A percentile compares a stretch with the other conserved stretches of the same genome.
Evolutionary conservation across 2,113 vertebrate species (phyloP).

Genomic region (Jaculus jaculus): DNA sequence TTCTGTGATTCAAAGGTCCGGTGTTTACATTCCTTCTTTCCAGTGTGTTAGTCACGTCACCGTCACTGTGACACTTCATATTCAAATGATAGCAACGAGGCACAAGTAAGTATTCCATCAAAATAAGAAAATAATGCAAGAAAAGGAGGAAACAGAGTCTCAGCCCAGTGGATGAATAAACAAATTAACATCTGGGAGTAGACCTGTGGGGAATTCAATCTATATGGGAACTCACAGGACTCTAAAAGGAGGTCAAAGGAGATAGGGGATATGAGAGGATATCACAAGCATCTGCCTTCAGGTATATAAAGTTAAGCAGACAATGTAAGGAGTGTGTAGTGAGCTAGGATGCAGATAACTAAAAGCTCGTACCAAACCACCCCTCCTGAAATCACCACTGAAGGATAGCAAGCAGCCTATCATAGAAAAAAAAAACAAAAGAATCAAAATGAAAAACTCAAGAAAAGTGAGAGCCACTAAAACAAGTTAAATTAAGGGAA

Average conservation of each 20-base stretch:
- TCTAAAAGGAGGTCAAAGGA: not conserved
- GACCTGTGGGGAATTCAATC: not conserved
- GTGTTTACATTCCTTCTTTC: not conserved
- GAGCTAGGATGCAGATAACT: not conserved
- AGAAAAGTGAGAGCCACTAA: not conserved
- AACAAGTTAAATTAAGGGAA: constrained; percentile 20
- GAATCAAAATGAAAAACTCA: not conserved
- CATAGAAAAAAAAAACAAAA: not conserved
- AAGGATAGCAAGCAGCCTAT: not conserved
- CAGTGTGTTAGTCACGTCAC: too few relatives aligned
- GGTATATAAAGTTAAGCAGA: not conserved
- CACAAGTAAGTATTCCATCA: not conserved
- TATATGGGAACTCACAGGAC: not conserved
- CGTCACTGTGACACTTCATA: not conserved
- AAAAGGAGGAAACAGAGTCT: not conserved
- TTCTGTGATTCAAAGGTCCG: not conserved
- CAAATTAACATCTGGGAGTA: constrained; percentile 9
- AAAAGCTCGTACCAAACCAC: not conserved
- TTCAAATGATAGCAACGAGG: not conserved
- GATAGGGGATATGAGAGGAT: not conserved
- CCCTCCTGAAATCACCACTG: not conserved
- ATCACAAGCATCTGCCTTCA: not conserved
- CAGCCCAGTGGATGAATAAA: not conserved
- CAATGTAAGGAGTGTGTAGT: not conserved
- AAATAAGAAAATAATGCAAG: not conserved